Evolutionary conservation across 2,113 vertebrate species (phyloP), one percentile per base, ranked within the genome.

Genomic region (Myotis davidii): DNA sequence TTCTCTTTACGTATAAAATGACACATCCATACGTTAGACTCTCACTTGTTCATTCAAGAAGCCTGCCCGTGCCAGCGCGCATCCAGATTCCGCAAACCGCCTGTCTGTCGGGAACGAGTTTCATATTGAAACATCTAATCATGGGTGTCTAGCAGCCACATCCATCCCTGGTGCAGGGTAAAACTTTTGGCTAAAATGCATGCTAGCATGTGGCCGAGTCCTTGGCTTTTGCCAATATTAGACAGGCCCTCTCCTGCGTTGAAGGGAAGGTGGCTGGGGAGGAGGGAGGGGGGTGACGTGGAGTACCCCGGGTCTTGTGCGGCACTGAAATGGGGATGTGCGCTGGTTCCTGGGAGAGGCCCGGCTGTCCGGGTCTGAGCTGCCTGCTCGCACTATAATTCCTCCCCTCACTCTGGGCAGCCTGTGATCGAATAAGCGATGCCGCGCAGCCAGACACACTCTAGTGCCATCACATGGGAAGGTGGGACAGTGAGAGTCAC

Each of bases 281-380:
- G 90, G 81, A 94, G 81, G 81, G 81, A 73, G 56, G 23, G 21
- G 88, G 95, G 91, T 95, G 96, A 97, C 95, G 95, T 95, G 83
- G 23, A 56, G 85, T 64, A 87, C 34, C 89, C 65, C 61, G 91
- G 61, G n/a, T 52, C 87, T 91, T 91, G 32, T 61, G 37, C 6
- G 9, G 56, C 79, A 83, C 59, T 87, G 70, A 92, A 94, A 85
- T 92, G 94, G 97, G 97, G 97, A 89, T 85, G 91, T 37, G 67
- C 59, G 67, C 91, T 82, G 94, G 78, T 78, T 96, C 85, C 92
- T 61, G 94, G 90, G 97, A 94, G 90, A 90, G 88, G 95, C 84
- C 91, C 37, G 70, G 90, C 89, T 90, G 52, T 89, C 94, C 94
- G 87, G 93, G 52, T 90, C 91, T 90, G 82, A 96, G 97, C 85